Evolutionary conservation across 2,888 invertebrate species (phyloP), one percentile per base, ranked within the genome.

Genomic region (Hanleya hanleyi): DNA sequence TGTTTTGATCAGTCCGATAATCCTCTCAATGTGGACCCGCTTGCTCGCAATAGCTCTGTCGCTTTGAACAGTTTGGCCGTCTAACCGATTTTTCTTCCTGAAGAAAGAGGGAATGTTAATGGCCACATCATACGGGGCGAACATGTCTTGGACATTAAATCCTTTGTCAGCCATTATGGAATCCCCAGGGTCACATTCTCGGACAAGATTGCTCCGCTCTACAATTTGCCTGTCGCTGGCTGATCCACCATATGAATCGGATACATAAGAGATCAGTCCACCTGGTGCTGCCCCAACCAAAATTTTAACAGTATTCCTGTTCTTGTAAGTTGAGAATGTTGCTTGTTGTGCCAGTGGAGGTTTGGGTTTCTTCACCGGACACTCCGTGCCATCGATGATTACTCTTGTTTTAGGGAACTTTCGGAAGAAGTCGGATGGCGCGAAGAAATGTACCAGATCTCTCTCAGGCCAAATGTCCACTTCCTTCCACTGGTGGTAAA

Each of bases 51-150:
- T 73, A 37, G 76, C 76, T 67, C 74, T 71, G 71, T 81, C 77
- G 22, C 36, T 64, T 12, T 67, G 22, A 29, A 76, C 73, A 7
- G 73, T 35, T 64, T 49, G 37, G n/a, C 70, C 49, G 37, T 32
- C 29, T 70, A 79, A 73, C 57, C 76, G 29, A 38, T 81, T 80
- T 49, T 73, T 77, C 57, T 80, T 79, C 29, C 57, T 71, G 35
- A 80, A 78, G 69, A 80, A 81, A 22, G 79, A 64, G n/a, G 78
- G 78, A 37, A 78, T 81, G 66, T 79, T 77, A 5, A 81, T 41
- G 1, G 67, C 51, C 18, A 81, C 79, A 68, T 75, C 65, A 33
- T 68, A 57, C 2, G 75, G 69, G 22, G 68, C 73, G 66, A 81
- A 81, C 1, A 77, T 33, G 69, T 79, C 77, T 41, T 80, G 77